These are phyloP conservation scores for Myrmecobius fasciatus DNA, from an alignment of 2,113 vertebrate species.

Conservation along the genomic window DNA sequence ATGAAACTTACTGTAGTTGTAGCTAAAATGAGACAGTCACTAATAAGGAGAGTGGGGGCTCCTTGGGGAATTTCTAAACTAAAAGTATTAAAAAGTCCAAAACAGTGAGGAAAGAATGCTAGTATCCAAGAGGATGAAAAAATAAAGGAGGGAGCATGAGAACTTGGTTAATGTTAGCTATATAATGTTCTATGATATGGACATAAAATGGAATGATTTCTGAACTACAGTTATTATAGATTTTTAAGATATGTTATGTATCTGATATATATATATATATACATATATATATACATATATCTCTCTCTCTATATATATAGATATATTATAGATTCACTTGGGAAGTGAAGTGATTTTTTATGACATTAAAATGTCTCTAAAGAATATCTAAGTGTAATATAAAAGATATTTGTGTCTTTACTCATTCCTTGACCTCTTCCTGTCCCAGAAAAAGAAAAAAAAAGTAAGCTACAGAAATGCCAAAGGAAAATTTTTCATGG, in stretches of 20 bases:
- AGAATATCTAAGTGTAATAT: background rate
- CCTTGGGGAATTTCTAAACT: background rate
- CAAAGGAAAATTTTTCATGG: background rate
- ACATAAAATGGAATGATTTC: background rate
- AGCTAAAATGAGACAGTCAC: background rate
- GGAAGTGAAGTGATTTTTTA: background rate
- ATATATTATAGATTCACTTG: no score
- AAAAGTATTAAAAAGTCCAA: background rate
- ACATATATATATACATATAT: no score
- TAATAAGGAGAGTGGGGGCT: background rate
- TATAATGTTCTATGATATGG: background rate
- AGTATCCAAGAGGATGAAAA: background rate
- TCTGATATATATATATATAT: no score
- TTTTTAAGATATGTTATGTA: no score
- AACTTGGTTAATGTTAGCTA: background rate
- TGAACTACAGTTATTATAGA: background rate
- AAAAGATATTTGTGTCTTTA: background rate
- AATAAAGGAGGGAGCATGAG: background rate
- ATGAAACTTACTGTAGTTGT: background rate
- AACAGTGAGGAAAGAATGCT: background rate
- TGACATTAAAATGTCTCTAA: background rate
- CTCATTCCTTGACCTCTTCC: background rate
- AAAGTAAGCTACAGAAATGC: background rate
- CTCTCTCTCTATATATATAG: no score
- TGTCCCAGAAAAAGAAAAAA: background rate